Evolutionary conservation across 2,113 vertebrate genomes (phyloP).

Genomic region (Tetrax tetrax): DNA sequence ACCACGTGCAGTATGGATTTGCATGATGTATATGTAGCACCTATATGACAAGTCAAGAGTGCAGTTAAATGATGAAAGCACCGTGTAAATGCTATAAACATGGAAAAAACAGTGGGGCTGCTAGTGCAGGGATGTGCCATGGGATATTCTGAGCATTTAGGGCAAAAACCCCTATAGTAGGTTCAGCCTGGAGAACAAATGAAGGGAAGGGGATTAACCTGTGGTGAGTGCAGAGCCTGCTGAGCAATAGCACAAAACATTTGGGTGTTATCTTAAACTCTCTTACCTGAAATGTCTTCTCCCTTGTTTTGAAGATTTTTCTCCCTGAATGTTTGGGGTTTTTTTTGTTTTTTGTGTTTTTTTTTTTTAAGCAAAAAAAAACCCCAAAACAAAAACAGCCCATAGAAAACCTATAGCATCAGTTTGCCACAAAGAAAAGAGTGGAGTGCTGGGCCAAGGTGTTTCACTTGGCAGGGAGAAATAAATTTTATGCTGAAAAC

Average conservation of each 20-base stretch:
- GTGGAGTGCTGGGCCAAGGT: background rate
- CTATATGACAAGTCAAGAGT: background rate
- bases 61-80: background rate
- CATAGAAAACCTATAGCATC: background rate
- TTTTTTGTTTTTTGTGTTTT: no score
- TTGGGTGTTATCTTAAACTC: background rate
- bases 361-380: background rate
- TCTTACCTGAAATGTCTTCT: background rate
- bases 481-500: background rate
- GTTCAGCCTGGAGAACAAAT: background rate
- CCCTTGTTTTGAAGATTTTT: background rate
- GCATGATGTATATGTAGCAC: background rate
- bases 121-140: background rate
- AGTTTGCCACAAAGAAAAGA: background rate
- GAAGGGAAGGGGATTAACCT: background rate
- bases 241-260: background rate
- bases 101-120: background rate
- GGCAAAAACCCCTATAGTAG: fast-evolving
- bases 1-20: fast-evolving
- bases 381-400: background rate
- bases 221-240: background rate
- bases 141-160: background rate
- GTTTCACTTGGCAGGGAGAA: background rate
- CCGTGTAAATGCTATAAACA: fast-evolving
- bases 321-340: background rate